These are phyloP conservation scores for Tupaia tana DNA, from an alignment of 2,113 vertebrate species.

Conservation along the genomic window DNA sequence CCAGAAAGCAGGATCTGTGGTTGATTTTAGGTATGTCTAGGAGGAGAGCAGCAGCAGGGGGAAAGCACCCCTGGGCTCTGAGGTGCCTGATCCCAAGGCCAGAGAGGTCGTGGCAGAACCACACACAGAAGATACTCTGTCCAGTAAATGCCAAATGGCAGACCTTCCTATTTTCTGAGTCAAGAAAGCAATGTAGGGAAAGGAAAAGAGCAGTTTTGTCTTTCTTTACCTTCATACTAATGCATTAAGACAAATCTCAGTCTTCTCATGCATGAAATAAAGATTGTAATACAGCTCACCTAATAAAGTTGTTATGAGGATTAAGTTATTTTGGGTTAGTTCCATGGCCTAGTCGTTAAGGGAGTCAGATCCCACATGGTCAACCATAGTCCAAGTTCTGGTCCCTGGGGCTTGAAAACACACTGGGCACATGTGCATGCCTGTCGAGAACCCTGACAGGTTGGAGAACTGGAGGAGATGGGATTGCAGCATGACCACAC, in stretches of 20 bases:
- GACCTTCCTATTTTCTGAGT: neutral
- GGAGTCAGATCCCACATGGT: too few relatives aligned
- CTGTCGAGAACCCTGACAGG: too few relatives aligned
- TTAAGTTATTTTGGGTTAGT: neutral
- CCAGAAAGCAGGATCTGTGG: neutral
- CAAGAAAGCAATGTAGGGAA: neutral
- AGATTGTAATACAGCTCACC: neutral
- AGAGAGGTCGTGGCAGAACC: neutral
- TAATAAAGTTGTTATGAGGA: neutral
- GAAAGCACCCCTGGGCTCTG: neutral
- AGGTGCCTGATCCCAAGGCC: neutral
- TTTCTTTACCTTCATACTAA: neutral
- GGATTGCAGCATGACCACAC: too few relatives aligned
- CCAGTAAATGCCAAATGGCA: rapidly evolving
- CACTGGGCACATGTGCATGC: too few relatives aligned
- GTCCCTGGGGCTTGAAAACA: too few relatives aligned
- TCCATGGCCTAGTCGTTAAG: too few relatives aligned
- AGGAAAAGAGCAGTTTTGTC: neutral
- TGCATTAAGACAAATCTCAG: neutral
- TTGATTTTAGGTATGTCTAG: too few relatives aligned
- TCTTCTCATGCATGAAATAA: neutral
- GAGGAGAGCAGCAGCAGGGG: neutral
- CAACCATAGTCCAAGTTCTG: too few relatives aligned
- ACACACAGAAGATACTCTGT: too few relatives aligned
- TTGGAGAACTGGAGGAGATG: too few relatives aligned